These are phyloP conservation scores for Lontra canadensis DNA, from an alignment of 2,113 vertebrate genomes.

Conservation along the genomic window DNA sequence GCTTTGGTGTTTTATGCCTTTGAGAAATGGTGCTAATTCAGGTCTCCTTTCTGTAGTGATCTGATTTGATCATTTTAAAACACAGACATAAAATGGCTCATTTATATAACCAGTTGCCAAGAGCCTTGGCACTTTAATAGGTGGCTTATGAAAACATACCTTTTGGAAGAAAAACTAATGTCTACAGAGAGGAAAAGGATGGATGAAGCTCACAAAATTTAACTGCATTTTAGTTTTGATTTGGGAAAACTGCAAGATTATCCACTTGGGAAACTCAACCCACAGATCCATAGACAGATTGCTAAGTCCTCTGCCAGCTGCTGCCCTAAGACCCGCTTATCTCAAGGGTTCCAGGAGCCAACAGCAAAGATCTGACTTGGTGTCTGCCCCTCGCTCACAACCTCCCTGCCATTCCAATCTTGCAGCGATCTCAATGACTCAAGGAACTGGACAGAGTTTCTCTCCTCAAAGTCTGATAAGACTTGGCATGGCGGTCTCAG, in stretches of 20 bases:
- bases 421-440: not conserved
- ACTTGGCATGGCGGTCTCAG: not conserved
- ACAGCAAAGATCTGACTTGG: not conserved
- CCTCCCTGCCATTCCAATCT: not conserved
- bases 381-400: no score
- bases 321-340: not conserved
- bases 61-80: slow-evolving; percentile 53
- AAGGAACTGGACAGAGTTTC: not conserved
- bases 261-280: not conserved
- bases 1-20: slow-evolving; percentile 5
- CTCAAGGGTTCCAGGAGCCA: not conserved
- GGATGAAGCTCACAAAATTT: slow-evolving; percentile 60
- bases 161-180: slow-evolving; percentile 52
- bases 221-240: slow-evolving; percentile 62
- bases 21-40: slow-evolving; percentile 28
- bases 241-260: slow-evolving; percentile 39
- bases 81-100: slow-evolving; percentile 57
- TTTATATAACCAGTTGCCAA: slow-evolving; percentile 61
- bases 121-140: slow-evolving; percentile 51
- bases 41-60: slow-evolving; percentile 46
- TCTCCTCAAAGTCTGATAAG: not conserved
- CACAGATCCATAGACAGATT: not conserved
- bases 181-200: not conserved
- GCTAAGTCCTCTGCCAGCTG: not conserved
- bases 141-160: slow-evolving; percentile 52